These are phyloP conservation scores for Neolamprologus hecqui DNA, from an alignment of 2,113 vertebrate species.

Conservation along the genomic window DNA sequence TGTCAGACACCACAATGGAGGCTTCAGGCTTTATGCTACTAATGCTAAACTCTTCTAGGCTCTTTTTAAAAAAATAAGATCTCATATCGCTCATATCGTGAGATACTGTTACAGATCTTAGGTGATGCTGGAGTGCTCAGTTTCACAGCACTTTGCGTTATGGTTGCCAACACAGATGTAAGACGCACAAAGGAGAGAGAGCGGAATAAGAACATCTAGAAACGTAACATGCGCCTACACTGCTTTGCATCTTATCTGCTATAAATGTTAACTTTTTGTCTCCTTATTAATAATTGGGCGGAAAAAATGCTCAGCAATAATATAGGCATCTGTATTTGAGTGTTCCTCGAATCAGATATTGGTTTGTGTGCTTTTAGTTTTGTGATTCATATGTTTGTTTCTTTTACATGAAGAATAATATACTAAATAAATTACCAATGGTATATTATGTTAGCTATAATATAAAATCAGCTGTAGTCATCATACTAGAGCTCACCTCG, in stretches of 20 bases:
- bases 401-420: not conserved
- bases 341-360: not conserved
- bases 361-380: not conserved
- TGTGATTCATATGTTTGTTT: not conserved
- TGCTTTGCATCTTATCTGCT: not conserved
- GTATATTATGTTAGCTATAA: not conserved
- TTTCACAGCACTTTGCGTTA: not conserved
- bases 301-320: accelerated
- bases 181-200: not conserved
- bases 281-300: not conserved
- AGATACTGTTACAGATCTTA: not conserved
- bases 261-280: not conserved
- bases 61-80: not conserved
- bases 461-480: not conserved
- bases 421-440: not conserved
- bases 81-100: not conserved
- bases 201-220: not conserved
- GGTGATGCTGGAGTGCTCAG: not conserved
- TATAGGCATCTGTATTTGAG: not conserved
- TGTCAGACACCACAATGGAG: not conserved
- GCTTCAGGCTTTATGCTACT: not conserved
- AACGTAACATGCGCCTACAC: not conserved
- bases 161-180: not conserved
- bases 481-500: not conserved
- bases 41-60: not conserved